Evolutionary conservation across 2,888 invertebrate genomes (phyloP), one percentile per base, ranked within the genome.

Genomic region (Pheosia tremula): DNA sequence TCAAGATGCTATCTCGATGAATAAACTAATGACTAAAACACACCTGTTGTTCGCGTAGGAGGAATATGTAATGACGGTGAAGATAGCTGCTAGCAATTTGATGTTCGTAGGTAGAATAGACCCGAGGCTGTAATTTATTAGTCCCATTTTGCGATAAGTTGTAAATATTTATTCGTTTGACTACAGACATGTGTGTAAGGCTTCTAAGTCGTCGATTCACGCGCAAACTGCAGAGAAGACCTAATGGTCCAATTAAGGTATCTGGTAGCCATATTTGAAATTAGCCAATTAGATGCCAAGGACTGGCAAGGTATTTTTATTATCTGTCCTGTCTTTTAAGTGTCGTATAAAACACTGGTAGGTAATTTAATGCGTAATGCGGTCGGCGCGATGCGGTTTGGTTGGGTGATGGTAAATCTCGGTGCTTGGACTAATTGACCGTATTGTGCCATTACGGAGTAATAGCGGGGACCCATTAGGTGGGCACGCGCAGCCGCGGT

Each of bases 1-100:
- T 91, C 90, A 90, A 91, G 92, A 93, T 93, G 79, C 77, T 88
- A 92, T 93, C 92, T 82, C 74, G 77, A 81, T 83, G 84, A 87
- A 87, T 86, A 88, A 90, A 89, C 85, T 89, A 89, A 90, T 90
- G 87, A 91, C 85, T 86, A 82, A 83, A 88, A 86, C 85, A 85
- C 89, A 86, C 84, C 86, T 88, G 89, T 86, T 82, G 80, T 82
- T 81, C 78, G 79, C 74, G 80, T 82, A 79, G 82, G 85, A 81
- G 75, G 84, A 77, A 83, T 75, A 78, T 72, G 73, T 83, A 82
- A 85, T 90, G 84, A 86, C 84, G 81, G 67, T 80, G 81, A 82
- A 82, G 84, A 89, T 86, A 84, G 83, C 83, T 85, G 77, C 81
- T 82, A 80, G 80, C 83, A 78, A 81, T 86, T 82, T 80, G 77